Conservation (phyloP, 2,113 vertebrate genomes). For the Ammodytes dubius region DNA sequence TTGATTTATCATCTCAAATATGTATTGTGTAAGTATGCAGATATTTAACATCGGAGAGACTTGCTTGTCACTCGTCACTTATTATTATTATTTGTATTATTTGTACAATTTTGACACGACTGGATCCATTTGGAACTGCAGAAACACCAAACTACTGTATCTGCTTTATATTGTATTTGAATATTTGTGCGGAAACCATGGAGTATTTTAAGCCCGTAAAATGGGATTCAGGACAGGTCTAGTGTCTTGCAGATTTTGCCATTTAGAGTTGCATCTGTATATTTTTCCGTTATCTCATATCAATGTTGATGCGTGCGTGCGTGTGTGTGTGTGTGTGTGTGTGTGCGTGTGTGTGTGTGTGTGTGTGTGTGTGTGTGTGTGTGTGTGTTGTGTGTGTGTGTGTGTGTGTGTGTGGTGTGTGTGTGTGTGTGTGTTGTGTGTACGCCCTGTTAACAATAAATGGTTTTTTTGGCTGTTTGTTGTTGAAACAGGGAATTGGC, state of each 20-base stretch:
- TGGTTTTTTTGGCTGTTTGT: constrained; percentile 58
- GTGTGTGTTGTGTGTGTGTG: not conserved
- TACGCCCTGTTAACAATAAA: constrained; percentile 9
- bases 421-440: not conserved
- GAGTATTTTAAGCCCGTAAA: too few species aligned
- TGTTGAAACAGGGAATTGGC: constrained; percentile 64
- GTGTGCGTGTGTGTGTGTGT: not conserved
- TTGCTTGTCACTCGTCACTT: too few species aligned
- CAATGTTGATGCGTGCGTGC: not conserved
- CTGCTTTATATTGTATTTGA: too few species aligned
- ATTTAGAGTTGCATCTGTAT: not conserved
- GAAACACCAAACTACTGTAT: too few species aligned
- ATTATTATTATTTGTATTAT: too few species aligned
- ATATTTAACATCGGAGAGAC: too few species aligned
- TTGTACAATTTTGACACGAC: too few species aligned
- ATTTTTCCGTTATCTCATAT: not conserved
- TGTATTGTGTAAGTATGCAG: too few species aligned
- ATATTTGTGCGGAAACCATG: too few species aligned
- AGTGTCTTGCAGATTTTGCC: not conserved
- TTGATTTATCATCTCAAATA: too few species aligned
- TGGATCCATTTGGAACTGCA: too few species aligned
- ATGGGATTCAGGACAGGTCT: too few species aligned
- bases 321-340: not conserved
- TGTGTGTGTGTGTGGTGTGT: not conserved
- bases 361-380: not conserved